Evolutionary conservation across 1,140 invertebrate genomes (phyloP), one percentile per base, ranked within the genome.

Genomic region (Rhyzopertha dominica): DNA sequence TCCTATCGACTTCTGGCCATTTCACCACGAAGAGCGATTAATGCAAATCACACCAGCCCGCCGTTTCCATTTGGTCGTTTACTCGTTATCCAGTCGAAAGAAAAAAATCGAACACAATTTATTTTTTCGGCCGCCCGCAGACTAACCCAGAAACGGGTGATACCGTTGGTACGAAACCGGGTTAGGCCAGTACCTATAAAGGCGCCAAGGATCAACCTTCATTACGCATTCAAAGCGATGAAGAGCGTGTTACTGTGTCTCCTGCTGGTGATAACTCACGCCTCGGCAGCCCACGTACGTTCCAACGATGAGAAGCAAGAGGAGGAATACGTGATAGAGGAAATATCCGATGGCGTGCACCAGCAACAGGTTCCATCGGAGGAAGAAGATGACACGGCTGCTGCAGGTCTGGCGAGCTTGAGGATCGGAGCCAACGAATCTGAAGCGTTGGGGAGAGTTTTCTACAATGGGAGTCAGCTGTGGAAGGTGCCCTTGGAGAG

Each of bases 401-500:
- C 16, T 10, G 24, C 23, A 12, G 22, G 26, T 17, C 41, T 34
- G 43, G 38, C 5, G 39, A 38, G 7, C 28, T 45, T 35, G 47
- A 41, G 25, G 13, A 43, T 26, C 16, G 49, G 52, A 18, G 50
- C 29, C 2, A 41, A 53, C 9, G 26, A 36, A 19, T 14, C 12
- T 4, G 19, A 31, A 19, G 44, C 37, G 1, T 42, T 53, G 37
- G 50, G 44, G 12, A 63, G 51, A 39, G 47, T 75, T n/a, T 68
- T 64, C 0, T 77, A 77, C 47, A 66, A 68, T 3, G 74, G 74
- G 1, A 67, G 68, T 5, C 74, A 76, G 58, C 46, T 77, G 3
- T 76, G 74, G 72, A 67, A 72, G 45, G 63, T 74, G 5, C 28
- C 45, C 0, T 24, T 59, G 9, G 63, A 63, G 5, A 43, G 48